These are phyloP conservation scores for Tringa solitaria DNA, from an alignment of 2,113 vertebrate species.

Conservation along the genomic window DNA sequence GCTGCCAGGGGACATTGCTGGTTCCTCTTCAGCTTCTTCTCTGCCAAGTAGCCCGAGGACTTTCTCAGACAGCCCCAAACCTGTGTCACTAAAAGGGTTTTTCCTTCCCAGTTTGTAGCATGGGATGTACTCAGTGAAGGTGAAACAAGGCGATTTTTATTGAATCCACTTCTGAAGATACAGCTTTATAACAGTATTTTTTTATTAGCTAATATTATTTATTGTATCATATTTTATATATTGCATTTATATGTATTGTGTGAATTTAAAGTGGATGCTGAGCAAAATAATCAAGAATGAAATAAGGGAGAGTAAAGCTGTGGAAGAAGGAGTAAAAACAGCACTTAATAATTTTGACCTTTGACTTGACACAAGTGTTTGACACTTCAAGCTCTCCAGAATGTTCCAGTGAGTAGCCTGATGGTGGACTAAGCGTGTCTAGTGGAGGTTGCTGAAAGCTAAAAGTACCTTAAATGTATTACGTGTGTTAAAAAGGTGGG, in stretches of 20 bases:
- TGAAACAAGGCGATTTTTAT: neutral
- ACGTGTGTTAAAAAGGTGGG: neutral
- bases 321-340: neutral
- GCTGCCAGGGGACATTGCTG: neutral
- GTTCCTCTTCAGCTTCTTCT: rapidly evolving
- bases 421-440: neutral
- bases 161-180: neutral
- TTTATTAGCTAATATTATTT: neutral
- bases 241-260: neutral
- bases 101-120: neutral
- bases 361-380: neutral
- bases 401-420: neutral
- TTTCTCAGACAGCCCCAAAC: neutral
- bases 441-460: neutral
- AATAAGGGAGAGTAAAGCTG: neutral
- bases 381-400: neutral
- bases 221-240: neutral
- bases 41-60: neutral
- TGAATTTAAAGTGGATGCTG: neutral
- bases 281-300: neutral
- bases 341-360: neutral
- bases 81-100: neutral
- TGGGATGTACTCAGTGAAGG: neutral
- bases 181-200: neutral
- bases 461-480: neutral